Conservation (phyloP, 2,113 vertebrate species). For the Campylomormyrus numenius region DNA sequence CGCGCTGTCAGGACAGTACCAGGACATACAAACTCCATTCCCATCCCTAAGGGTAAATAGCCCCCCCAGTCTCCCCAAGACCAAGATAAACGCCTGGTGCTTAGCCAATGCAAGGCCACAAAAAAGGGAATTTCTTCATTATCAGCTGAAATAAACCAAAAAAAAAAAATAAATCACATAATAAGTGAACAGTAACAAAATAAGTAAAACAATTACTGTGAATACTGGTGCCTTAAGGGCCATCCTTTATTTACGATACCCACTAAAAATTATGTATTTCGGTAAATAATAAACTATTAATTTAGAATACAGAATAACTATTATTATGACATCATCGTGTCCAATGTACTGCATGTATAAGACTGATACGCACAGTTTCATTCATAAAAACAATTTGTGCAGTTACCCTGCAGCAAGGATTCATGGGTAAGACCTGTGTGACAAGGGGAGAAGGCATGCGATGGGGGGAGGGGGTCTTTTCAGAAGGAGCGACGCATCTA, state of each 20-base stretch:
- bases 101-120: not conserved
- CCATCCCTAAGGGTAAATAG: not conserved
- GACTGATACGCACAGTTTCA: slow-evolving; percentile 2
- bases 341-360: not conserved
- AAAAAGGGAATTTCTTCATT: not conserved
- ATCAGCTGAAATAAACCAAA: not conserved
- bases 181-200: not conserved
- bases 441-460: not conserved
- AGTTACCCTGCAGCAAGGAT: not conserved
- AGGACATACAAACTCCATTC: not conserved
- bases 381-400: not conserved
- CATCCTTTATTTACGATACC: not conserved
- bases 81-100: not conserved
- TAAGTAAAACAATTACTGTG: not conserved
- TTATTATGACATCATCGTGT: not conserved
- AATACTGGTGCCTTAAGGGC: not conserved
- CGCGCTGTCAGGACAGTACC: not conserved
- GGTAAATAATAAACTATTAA: not conserved
- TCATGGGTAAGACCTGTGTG: not conserved
- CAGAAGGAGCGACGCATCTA: not conserved
- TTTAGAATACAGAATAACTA: not conserved
- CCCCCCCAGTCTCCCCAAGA: not conserved
- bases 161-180: not conserved
- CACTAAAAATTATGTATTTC: no score
- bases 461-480: not conserved